Evolutionary conservation across 1,140 invertebrate species (phyloP).

Genomic region (Metopolophium dirhodum): DNA sequence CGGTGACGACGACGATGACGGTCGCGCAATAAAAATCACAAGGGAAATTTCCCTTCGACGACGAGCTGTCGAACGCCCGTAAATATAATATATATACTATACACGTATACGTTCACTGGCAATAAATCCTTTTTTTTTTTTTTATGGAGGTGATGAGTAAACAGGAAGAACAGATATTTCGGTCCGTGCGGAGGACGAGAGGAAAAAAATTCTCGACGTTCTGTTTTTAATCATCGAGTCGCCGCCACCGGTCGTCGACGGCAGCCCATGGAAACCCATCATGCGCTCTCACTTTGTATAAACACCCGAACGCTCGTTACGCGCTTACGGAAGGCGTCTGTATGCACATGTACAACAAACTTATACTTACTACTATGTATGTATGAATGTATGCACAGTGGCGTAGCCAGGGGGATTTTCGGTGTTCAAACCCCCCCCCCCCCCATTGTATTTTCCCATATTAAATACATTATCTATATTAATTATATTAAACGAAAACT

Average conservation of each 20-base stretch:
- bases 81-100: conserved; percentile 4
- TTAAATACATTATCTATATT: too few relatives aligned
- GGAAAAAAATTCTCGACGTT: conserved; percentile 40
- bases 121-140: conserved; percentile 55
- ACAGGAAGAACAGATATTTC: conserved; percentile 55
- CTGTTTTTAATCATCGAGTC: conserved; percentile 52
- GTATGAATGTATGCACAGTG: too few relatives aligned
- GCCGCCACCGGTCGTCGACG: conserved; percentile 15
- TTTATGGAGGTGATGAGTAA: conserved; percentile 49
- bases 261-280: conserved; percentile 9
- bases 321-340: background rate
- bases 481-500: too few relatives aligned
- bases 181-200: background rate
- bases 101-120: background rate
- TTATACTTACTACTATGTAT: background rate
- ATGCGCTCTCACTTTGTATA: conserved; percentile 9
- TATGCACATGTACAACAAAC: background rate
- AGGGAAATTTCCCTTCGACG: conserved; percentile 36
- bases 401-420: too few relatives aligned
- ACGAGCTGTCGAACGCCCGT: conserved; percentile 42
- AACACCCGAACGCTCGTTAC: conserved; percentile 30
- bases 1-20: background rate
- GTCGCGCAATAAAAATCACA: conserved; percentile 45
- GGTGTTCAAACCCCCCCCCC: too few relatives aligned
- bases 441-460: too few relatives aligned